Evolutionary conservation across 2,797 vertebrate genomes (phyloP).

Genomic region (Gymnopithys bicolor): DNA sequence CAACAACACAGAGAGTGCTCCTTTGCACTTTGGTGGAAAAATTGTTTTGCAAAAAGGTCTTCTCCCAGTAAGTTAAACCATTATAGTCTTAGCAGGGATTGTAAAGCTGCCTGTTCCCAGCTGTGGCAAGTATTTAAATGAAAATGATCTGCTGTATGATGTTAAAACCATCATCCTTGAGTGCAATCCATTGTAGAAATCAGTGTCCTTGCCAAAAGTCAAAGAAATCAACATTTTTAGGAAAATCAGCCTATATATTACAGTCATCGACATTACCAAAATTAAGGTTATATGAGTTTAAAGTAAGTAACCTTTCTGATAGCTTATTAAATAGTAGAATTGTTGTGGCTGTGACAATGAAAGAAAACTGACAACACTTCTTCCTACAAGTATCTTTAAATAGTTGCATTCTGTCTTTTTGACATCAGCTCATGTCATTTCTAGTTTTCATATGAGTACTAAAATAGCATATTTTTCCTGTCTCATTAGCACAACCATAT

Average conservation of each 20-base stretch:
- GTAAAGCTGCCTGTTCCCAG: background rate
- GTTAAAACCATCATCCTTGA: background rate
- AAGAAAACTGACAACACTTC: background rate
- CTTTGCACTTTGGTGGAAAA: background rate
- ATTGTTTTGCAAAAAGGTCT: background rate
- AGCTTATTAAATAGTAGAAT: background rate
- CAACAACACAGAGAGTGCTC: background rate
- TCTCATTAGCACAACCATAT: background rate
- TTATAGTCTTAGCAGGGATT: background rate
- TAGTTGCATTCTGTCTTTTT: background rate
- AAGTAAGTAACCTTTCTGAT: background rate
- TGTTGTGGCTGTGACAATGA: constrained; percentile 3
- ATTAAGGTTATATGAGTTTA: background rate
- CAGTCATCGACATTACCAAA: background rate
- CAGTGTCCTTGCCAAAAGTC: background rate
- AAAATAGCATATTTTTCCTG: background rate
- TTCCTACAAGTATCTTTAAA: background rate
- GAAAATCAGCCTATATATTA: background rate
- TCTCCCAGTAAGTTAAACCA: background rate
- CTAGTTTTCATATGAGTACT: background rate
- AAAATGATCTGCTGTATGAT: background rate
- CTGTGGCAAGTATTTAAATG: background rate
- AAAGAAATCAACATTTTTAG: background rate
- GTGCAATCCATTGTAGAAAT: background rate
- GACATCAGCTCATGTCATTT: background rate